Conservation (phyloP, 2,888 invertebrate genomes). For the Drosophila trichaetosa region DNA sequence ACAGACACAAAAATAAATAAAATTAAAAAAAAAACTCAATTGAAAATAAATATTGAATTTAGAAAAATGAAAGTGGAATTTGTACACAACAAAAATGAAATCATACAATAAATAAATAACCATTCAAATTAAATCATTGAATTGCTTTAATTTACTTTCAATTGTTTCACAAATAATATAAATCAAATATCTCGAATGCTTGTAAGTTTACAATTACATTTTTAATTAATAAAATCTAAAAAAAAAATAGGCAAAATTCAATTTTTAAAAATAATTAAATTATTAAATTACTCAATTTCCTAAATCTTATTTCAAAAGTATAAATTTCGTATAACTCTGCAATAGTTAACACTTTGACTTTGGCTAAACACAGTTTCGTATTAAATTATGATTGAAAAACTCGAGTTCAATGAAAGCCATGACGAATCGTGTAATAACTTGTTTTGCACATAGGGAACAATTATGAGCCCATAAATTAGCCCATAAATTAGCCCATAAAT, state of each 20-base stretch:
- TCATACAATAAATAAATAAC: neutral
- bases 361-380: neutral
- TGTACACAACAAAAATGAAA: neutral
- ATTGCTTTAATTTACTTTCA: neutral
- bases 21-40: neutral
- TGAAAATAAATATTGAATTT: neutral
- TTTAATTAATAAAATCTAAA: neutral
- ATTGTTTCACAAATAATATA: neutral
- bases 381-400: neutral
- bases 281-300: neutral
- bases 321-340: neutral
- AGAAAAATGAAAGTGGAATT: neutral
- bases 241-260: neutral
- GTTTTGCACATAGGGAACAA: slow-evolving; percentile 29
- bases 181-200: neutral
- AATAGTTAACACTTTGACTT: neutral
- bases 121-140: neutral
- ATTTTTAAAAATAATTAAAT: too few relatives aligned
- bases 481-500: slow-evolving; percentile 60
- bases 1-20: too few relatives aligned
- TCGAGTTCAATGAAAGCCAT: slow-evolving; percentile 1
- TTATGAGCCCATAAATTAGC: slow-evolving; percentile 60
- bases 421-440: slow-evolving; percentile 33
- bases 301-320: neutral
- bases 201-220: neutral